Base-by-base conservation (phyloP, 2,797 vertebrate genomes). In the Alca torda region DNA sequence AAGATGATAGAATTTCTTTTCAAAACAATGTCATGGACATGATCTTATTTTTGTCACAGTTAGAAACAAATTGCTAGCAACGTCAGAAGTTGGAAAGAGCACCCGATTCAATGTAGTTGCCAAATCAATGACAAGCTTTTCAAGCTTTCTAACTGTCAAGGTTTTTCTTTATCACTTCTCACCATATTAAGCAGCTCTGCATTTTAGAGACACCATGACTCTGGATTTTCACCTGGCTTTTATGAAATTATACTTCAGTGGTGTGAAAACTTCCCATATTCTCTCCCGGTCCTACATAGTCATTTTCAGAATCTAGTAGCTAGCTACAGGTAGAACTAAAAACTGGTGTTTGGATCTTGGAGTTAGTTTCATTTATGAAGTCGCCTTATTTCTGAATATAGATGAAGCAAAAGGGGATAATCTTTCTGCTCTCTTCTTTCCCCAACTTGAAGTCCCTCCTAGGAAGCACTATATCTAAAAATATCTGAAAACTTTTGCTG, bases 121-220 rank as follows among this genome's bases (percentile, higher is more conserved):
- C 82, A 75, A 84, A 84, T n/a, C 78, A 82, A 69, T 76, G 59
- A 82, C 79, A 82, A 79, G 24, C 30, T 57, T 76, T 73, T 84
- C 65, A n/a, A 69, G 54, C 46, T 89, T 64, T 41, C 65, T 16
- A 35, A 28, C 57, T 69, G 39, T 53, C 51, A 76, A 50, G n/a
- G 20, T 54, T 84, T 90, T 78, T 48, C 83, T 67, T 81, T 59
- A 69, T 59, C 35, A 11, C 33, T 76, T 84, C 26, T 57, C 54
- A 61, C 28, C 31, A 13, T 21, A 82, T 72, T 51, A 78, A 59
- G 31, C 15, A 65, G 35, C 3, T 75, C 59, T 67, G 10, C 13
- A 37, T 50, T 78, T 78, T 26, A 73, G 41, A 41, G 23, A 56
- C 16, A 19, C 9, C 4, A 3, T 2, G 6, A 43, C 9, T 57